These are phyloP conservation scores for Eulemur mongoz DNA, from an alignment of 2,797 vertebrate genomes.

Conservation along the genomic window DNA sequence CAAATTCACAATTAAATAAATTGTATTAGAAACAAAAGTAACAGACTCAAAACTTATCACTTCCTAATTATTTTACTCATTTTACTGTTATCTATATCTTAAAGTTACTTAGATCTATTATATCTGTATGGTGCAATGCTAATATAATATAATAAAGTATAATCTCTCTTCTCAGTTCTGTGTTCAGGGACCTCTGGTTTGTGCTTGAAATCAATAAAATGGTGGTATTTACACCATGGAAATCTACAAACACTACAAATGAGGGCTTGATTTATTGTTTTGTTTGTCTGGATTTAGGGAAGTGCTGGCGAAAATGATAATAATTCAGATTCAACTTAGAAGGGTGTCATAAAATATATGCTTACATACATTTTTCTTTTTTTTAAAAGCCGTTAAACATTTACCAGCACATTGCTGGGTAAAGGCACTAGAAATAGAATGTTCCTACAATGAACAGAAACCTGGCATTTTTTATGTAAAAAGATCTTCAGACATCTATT, in stretches of 20 bases:
- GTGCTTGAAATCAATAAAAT: neutral
- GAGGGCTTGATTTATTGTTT: neutral
- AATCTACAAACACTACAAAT: neutral
- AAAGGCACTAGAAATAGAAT: neutral
- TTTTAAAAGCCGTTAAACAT: neutral
- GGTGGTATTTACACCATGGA: neutral
- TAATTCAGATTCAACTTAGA: neutral
- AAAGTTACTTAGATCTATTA: neutral
- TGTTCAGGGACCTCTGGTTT: neutral
- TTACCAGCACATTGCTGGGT: neutral
- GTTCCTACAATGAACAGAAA: neutral
- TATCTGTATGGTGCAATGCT: neutral
- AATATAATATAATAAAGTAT: neutral
- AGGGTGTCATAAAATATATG: neutral
- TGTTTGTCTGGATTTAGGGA: neutral
- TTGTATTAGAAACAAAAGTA: neutral
- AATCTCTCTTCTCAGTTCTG: neutral
- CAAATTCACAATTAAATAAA: neutral
- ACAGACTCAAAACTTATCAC: neutral
- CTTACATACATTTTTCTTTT: neutral
- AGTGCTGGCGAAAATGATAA: neutral
- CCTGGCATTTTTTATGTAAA: neutral
- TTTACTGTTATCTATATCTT: neutral
- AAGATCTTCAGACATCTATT: neutral
- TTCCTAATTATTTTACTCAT: neutral